Percentiles rank a stretch among this genome's conserved stretches.
These are phyloP conservation scores for Eulemur mongoz DNA, from an alignment of 2,797 vertebrate genomes.

Conservation along the genomic window DNA sequence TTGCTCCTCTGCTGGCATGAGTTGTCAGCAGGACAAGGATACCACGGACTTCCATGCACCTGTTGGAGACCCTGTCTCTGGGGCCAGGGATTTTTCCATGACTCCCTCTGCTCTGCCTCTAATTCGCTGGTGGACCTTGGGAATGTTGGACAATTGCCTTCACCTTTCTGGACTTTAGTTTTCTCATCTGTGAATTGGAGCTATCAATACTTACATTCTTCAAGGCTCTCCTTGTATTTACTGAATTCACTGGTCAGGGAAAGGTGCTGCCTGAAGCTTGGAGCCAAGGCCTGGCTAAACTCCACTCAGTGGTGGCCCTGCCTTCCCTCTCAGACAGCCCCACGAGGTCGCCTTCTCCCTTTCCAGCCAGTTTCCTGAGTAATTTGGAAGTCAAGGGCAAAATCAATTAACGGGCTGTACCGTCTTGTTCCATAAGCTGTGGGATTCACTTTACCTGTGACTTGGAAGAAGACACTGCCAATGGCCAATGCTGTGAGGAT, in stretches of 20 bases:
- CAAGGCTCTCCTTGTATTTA: background rate
- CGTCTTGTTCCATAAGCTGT: background rate
- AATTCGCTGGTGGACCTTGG: background rate
- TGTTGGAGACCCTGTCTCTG: slow-evolving; percentile 39
- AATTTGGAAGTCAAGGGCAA: background rate
- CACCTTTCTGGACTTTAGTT: background rate
- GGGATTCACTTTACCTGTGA: background rate
- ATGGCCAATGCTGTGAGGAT: background rate
- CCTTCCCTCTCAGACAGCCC: background rate
- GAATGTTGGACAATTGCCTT: background rate
- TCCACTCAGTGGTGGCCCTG: background rate
- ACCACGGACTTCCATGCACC: background rate
- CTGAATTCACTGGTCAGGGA: background rate
- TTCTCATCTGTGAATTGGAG: background rate
- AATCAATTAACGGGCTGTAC: background rate
- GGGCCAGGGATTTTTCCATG: background rate
- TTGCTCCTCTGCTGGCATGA: background rate
- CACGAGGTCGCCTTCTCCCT: background rate
- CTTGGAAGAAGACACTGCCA: background rate
- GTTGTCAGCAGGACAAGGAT: background rate
- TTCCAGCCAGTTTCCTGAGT: background rate
- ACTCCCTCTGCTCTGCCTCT: background rate
- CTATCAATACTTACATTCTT: background rate
- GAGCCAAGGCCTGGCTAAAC: background rate
- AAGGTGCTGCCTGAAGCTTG: background rate